Percentiles rank a stretch among this genome's conserved stretches.
Evolutionary conservation across 1,140 invertebrate genomes (phyloP).

Genomic region (Saccostrea cuccullata): DNA sequence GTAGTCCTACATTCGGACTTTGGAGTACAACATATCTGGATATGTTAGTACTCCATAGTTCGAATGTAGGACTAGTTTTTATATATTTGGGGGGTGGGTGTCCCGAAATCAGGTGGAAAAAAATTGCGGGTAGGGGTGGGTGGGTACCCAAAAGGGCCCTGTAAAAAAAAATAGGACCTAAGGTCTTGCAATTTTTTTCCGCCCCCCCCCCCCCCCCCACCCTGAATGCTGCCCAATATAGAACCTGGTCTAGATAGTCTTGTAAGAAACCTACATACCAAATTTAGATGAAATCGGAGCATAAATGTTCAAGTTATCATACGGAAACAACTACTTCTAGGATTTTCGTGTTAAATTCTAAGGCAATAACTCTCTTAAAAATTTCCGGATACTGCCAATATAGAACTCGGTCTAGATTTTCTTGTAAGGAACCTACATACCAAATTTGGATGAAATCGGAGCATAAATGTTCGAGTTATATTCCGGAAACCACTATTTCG

Average conservation of each 20-base stretch:
- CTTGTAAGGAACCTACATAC: conserved; percentile 19
- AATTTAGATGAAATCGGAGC: conserved; percentile 40
- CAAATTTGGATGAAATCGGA: background rate
- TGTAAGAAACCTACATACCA: conserved; percentile 38
- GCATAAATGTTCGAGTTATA: no score
- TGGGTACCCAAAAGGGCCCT: conserved; percentile 31
- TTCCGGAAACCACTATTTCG: no score
- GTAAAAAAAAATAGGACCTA: conserved; percentile 39
- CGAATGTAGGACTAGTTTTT: no score
- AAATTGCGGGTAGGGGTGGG: conserved; percentile 38
- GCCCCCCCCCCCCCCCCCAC: conserved; percentile 9
- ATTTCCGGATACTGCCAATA: no score
- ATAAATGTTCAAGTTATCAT: conserved; percentile 40
- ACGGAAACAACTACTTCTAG: no score
- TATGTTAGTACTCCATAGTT: no score
- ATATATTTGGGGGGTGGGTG: no score
- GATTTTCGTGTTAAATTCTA: no score
- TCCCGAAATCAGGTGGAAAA: conserved; percentile 37
- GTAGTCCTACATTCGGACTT: conserved; percentile 32
- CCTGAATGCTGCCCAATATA: background rate
- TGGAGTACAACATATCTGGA: no score
- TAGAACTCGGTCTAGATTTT: no score
- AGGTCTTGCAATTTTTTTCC: conserved; percentile 26
- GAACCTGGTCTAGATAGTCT: conserved; percentile 38
- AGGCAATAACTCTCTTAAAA: no score